Conservation (phyloP, 2,888 invertebrate genomes). For the Pogonocherus hispidulus region DNA sequence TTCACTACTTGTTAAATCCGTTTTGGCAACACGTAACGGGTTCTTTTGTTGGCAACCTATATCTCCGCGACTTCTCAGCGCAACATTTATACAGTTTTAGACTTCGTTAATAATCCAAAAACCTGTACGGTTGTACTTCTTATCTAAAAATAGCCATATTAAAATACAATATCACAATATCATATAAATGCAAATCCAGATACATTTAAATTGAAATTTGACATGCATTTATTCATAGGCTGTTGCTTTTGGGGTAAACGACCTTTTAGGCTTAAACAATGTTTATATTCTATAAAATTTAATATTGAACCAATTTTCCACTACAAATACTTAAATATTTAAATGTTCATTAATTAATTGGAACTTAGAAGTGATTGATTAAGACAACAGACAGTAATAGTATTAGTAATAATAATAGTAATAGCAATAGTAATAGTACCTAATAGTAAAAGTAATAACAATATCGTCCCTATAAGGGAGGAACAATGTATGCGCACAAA, state of each 20-base stretch:
- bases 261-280: conserved; percentile 8
- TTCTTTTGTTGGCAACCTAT: conserved; percentile 21
- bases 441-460: too few relatives aligned
- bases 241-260: conserved; percentile 26
- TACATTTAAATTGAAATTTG: conserved; percentile 40
- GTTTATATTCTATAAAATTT: conserved; percentile 9
- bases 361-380: too few relatives aligned
- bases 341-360: too few relatives aligned
- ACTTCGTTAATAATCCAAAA: conserved; percentile 33
- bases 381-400: too few relatives aligned
- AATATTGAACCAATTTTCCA: too few relatives aligned
- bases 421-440: too few relatives aligned
- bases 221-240: conserved; percentile 39
- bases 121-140: conserved; percentile 31
- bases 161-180: conserved; percentile 41
- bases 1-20: conserved; percentile 18
- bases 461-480: too few relatives aligned
- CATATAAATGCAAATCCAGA: conserved; percentile 42
- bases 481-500: too few relatives aligned
- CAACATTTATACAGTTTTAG: conserved; percentile 28
- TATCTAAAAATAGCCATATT: conserved; percentile 40
- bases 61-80: conserved; percentile 8
- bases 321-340: too few relatives aligned
- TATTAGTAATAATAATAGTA: too few relatives aligned
- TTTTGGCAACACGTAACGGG: conserved; percentile 18